Evolutionary conservation across 2,797 vertebrate species (phyloP), one percentile per base, ranked within the genome.

Genomic region (Decapterus maruadsi): DNA sequence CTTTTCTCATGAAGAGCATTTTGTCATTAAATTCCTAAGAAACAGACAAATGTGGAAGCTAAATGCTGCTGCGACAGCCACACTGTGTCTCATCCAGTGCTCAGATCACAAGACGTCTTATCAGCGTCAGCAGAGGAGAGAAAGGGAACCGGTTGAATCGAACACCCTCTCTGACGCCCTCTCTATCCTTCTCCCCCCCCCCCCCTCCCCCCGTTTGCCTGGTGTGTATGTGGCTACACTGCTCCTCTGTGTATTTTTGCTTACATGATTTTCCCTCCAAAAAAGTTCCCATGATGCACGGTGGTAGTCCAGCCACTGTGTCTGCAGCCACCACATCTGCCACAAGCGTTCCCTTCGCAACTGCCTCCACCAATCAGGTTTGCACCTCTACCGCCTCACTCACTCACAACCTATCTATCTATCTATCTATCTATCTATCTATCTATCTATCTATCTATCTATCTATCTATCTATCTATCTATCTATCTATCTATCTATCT

Each of bases 221-320:
- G 77, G 81, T 96, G 91, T 96, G 94, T 94, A 90, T 96, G 92
- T 96, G 95, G 88, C 95, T 93, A 94, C 95, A 93, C 94, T 95
- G 92, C 96, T 93, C 94, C 83, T 95, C 94, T 94, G 90, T 96
- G 86, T 89, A 93, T 94, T 90, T 93, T 95, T 95, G 96, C 97
- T 97, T 96, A 97, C 96, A 93, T 96, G 96, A 96, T 96, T 95
- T 97, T 97, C 95, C 96, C 96, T 95, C 88, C 96, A 90, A 90
- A 93, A 94, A 96, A 99, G 98, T 99, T 96, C 96, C 97, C 96
- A 97, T 99, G 98, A 99, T 99, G 97, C 98, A 99, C 96, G 96
- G 97, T 95, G 97, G 97, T 96, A 95, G 91, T 95, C 97, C 97
- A 93, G 96, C 94, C 96, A 95, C 96, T 97, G 95, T 99, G 94